A percentile compares a stretch with the other conserved stretches of the same genome.
Conservation (phyloP, 64 coral and sea anemone genomes). For the Cladopsammia gracilis region DNA sequence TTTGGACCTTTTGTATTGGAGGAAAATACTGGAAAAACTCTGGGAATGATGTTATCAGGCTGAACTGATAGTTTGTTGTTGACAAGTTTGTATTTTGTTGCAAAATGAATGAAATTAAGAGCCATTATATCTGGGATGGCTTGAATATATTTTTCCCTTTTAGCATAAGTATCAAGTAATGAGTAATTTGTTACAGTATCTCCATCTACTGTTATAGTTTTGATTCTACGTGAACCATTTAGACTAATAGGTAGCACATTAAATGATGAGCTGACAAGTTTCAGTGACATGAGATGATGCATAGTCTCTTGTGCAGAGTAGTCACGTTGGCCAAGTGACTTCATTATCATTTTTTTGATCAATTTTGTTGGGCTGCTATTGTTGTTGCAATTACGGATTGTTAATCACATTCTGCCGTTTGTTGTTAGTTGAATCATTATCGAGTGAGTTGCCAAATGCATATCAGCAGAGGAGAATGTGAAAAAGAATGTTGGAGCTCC, state of each 20-base stretch:
- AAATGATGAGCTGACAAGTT: slow-evolving; percentile 41
- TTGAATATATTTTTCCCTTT: slow-evolving; percentile 41
- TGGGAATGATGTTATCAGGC: background rate
- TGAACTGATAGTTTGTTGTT: slow-evolving; percentile 20
- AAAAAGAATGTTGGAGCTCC: slow-evolving; percentile 31
- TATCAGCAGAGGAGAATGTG: slow-evolving; percentile 25
- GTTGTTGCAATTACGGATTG: background rate
- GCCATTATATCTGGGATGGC: background rate
- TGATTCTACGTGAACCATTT: slow-evolving; percentile 54
- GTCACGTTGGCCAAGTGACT: slow-evolving; percentile 10
- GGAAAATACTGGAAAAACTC: slow-evolving; percentile 44
- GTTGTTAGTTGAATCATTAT: no score
- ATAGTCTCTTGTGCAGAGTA: slow-evolving; percentile 14
- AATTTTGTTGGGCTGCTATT: slow-evolving; percentile 24
- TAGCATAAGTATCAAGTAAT: slow-evolving; percentile 54
- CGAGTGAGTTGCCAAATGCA: background rate
- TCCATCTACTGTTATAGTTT: background rate
- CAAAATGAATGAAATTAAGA: slow-evolving; percentile 57
- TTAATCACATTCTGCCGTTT: background rate
- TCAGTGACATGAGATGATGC: slow-evolving; percentile 49
- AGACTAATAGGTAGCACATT: slow-evolving; percentile 22
- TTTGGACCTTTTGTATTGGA: slow-evolving; percentile 29
- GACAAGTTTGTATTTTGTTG: slow-evolving; percentile 48
- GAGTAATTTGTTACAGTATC: slow-evolving; percentile 11
- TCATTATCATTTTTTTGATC: slow-evolving; percentile 33